Percentiles rank a stretch among this genome's conserved stretches.
phyloP scores from a whole-genome alignment of 2,888 invertebrate genomes.

The Sphecodes monilicornis region DNA sequence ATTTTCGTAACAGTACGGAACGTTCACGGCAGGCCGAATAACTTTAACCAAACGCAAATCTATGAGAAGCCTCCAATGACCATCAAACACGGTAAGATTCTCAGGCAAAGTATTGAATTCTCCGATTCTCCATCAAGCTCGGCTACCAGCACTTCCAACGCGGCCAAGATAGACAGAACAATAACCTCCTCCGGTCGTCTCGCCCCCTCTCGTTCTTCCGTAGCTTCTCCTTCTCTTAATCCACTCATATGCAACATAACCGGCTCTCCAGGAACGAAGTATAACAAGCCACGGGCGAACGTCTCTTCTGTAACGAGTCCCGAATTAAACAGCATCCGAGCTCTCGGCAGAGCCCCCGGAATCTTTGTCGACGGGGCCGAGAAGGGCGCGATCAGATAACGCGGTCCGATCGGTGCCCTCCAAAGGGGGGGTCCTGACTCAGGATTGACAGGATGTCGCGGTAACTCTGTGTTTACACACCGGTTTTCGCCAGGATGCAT shows the following conservation, averaged over 20 bases:
- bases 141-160: slow-evolving; percentile 31
- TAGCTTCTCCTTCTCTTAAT: slow-evolving; percentile 16
- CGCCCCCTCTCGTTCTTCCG: neutral
- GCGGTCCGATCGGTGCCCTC: slow-evolving; percentile 36
- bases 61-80: neutral
- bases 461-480: slow-evolving; percentile 77
- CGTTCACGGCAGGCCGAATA: too few relatives aligned
- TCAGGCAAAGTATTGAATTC: slow-evolving; percentile 13
- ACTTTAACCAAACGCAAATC: neutral
- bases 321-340: slow-evolving; percentile 43
- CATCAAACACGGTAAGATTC: neutral
- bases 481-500: slow-evolving; percentile 80
- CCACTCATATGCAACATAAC: slow-evolving; percentile 53
- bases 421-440: slow-evolving; percentile 48
- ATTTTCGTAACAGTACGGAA: too few relatives aligned
- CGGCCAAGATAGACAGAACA: slow-evolving; percentile 50
- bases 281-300: slow-evolving; percentile 41
- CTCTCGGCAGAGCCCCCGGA: slow-evolving; percentile 5
- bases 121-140: neutral
- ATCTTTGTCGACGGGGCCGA: slow-evolving; percentile 46
- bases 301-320: slow-evolving; percentile 50
- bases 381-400: slow-evolving; percentile 65
- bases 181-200: slow-evolving; percentile 25
- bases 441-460: slow-evolving; percentile 72
- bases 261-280: slow-evolving; percentile 17